Evolutionary conservation across 2,797 vertebrate species (phyloP).

Genomic region (Etheostoma perlongum): DNA sequence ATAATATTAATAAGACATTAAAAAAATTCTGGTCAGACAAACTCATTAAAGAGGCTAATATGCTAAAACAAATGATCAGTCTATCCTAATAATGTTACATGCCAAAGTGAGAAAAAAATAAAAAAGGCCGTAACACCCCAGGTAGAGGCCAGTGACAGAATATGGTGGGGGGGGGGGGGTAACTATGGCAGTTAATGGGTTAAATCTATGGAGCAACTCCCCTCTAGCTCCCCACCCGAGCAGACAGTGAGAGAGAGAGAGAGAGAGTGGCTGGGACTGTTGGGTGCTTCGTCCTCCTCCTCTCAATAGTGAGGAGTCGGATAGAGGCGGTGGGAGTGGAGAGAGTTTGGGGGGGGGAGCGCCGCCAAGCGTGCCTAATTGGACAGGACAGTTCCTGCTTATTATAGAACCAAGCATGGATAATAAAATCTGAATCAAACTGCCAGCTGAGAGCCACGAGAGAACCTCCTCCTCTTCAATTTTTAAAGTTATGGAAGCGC

Average conservation of each 20-base stretch:
- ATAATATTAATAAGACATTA: background rate
- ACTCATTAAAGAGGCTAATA: background rate
- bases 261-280: constrained; percentile 51
- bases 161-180: background rate
- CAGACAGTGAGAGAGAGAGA: constrained; percentile 20
- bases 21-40: background rate
- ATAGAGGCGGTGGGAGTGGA: constrained; percentile 53
- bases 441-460: constrained; percentile 83
- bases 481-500: constrained; percentile 92
- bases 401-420: constrained; percentile 90
- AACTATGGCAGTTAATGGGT: constrained; percentile 49
- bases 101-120: too few species aligned
- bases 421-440: constrained; percentile 95
- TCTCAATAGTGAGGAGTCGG: constrained; percentile 46
- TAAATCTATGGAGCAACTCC: constrained; percentile 60
- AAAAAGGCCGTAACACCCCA: background rate
- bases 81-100: background rate
- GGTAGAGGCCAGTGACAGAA: background rate
- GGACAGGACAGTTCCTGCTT: constrained; percentile 93
- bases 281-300: constrained; percentile 70
- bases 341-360: constrained; percentile 49
- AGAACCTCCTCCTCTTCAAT: constrained; percentile 89
- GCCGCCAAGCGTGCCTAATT: constrained; percentile 90
- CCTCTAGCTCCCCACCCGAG: constrained; percentile 21
- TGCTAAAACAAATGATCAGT: background rate